Conservation (phyloP, 1,140 invertebrate species). For the Tetramorium simillimum region DNA sequence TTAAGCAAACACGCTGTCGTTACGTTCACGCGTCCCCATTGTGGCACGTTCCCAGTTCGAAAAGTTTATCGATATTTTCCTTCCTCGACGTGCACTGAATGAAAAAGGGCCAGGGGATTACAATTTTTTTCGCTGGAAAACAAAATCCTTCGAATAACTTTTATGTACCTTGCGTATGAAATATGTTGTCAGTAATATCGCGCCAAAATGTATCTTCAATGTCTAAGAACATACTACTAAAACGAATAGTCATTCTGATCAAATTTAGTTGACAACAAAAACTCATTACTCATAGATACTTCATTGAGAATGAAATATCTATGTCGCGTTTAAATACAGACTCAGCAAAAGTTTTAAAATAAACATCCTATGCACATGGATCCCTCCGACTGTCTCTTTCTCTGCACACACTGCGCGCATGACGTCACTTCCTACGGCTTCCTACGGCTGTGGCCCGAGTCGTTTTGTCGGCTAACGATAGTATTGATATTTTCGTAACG, state of each 20-base stretch:
- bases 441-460: conserved; percentile 32
- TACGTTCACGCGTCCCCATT: conserved; percentile 48
- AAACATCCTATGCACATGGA: background rate
- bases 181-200: background rate
- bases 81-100: conserved; percentile 40
- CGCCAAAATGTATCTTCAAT: background rate
- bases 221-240: background rate
- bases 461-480: conserved; percentile 50
- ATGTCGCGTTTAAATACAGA: background rate
- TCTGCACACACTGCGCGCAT: background rate
- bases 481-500: conserved; percentile 76
- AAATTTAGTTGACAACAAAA: background rate
- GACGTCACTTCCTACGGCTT: conserved; percentile 48
- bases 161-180: background rate
- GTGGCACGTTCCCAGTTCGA: conserved; percentile 14
- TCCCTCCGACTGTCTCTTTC: background rate
- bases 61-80: conserved; percentile 61
- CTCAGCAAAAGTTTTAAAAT: background rate
- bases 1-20: conserved; percentile 51
- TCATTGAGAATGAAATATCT: background rate
- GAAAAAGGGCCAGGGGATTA: conserved; percentile 5
- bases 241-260: background rate
- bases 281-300: too few species aligned
- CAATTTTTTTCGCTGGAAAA: background rate
- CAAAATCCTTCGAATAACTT: conserved; percentile 10